These are phyloP conservation scores for Neoarius graeffei DNA, from an alignment of 2,113 vertebrate species.

Conservation along the genomic window DNA sequence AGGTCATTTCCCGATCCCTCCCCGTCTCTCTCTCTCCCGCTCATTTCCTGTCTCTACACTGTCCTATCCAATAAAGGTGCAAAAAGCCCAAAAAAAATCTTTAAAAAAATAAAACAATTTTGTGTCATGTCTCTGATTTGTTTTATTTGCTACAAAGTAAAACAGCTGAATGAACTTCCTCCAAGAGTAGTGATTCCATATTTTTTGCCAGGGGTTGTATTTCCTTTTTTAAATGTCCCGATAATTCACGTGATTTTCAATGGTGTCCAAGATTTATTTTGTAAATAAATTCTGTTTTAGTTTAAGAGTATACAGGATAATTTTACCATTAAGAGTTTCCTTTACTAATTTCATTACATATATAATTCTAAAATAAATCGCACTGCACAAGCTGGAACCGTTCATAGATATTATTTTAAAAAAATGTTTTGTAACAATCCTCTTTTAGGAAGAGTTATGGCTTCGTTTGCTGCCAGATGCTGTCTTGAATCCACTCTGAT, in stretches of 20 bases:
- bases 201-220: too few relatives aligned
- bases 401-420: too few relatives aligned
- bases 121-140: too few relatives aligned
- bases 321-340: not conserved
- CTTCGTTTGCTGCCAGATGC: constrained; percentile 9
- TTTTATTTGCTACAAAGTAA: too few relatives aligned
- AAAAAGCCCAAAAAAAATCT: too few relatives aligned
- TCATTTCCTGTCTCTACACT: too few relatives aligned
- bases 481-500: constrained; percentile 19
- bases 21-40: too few relatives aligned
- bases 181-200: too few relatives aligned
- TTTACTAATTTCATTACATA: not conserved
- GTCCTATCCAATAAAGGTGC: too few relatives aligned
- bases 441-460: constrained; percentile 14
- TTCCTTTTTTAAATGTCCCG: not conserved
- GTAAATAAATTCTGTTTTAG: not conserved
- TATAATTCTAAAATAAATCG: not conserved
- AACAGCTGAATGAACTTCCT: too few relatives aligned
- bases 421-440: constrained; percentile 22
- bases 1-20: too few relatives aligned
- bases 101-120: too few relatives aligned
- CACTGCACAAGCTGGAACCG: not conserved
- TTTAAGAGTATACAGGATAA: not conserved
- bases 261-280: not conserved
- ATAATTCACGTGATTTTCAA: not conserved